These are phyloP conservation scores for Yponomeuta cagnagella DNA, from an alignment of 2,888 invertebrate genomes.

Conservation along the genomic window DNA sequence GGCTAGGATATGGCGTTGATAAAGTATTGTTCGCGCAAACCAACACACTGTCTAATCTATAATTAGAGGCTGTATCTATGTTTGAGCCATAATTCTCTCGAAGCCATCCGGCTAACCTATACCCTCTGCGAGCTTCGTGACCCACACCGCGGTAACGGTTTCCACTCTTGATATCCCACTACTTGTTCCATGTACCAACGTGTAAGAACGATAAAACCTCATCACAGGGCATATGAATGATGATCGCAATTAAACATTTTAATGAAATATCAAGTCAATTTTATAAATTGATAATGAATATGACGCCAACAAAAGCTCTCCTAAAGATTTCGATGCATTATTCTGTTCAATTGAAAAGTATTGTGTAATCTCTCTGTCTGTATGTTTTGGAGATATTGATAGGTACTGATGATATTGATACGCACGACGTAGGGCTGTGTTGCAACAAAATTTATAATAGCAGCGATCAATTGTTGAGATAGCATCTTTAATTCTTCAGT, in stretches of 20 bases:
- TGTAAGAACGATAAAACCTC: background rate
- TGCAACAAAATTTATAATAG: constrained; percentile 4
- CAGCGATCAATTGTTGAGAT: constrained; percentile 10
- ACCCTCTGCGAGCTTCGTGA: constrained; percentile 26
- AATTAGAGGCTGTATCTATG: constrained; percentile 45
- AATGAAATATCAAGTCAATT: constrained; percentile 18
- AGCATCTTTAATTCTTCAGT: constrained; percentile 1
- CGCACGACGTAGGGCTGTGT: background rate
- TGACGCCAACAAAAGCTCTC: constrained; percentile 3
- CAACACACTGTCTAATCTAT: constrained; percentile 32
- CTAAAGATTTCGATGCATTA: background rate
- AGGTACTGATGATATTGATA: background rate
- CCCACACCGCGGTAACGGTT: constrained; percentile 27
- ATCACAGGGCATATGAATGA: background rate
- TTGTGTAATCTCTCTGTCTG: constrained; percentile 2
- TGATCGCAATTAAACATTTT: constrained; percentile 16
- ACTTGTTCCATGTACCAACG: background rate
- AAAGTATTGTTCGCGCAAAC: constrained; percentile 2
- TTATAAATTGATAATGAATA: constrained; percentile 1
- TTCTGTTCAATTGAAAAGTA: constrained; percentile 3
- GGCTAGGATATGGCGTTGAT: background rate
- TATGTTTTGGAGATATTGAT: background rate
- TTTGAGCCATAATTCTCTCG: constrained; percentile 38
- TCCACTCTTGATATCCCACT: constrained; percentile 17
- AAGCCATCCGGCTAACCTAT: constrained; percentile 32